Percentiles rank a stretch among this genome's conserved stretches.
These are phyloP conservation scores for Tolypeutes matacus DNA, from an alignment of 2,797 vertebrate species.

Conservation along the genomic window DNA sequence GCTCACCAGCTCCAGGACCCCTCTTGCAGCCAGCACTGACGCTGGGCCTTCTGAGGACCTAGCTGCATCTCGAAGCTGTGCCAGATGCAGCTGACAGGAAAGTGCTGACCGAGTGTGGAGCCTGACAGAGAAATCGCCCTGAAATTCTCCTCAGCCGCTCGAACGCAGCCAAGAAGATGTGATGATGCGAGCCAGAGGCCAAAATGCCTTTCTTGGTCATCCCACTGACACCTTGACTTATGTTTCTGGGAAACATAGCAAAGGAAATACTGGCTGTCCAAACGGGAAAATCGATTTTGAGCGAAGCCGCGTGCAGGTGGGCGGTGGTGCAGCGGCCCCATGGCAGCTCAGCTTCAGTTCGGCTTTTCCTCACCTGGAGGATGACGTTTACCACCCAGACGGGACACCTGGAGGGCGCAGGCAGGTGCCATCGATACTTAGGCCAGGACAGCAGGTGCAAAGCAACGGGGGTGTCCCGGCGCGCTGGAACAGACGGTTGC, in stretches of 20 bases:
- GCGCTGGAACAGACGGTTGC: rapidly evolving
- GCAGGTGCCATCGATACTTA: rapidly evolving
- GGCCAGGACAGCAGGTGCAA: background rate
- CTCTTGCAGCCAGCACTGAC: rapidly evolving
- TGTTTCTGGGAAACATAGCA: background rate
- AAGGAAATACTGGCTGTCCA: rapidly evolving
- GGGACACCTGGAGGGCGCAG: rapidly evolving
- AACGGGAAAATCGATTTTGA: rapidly evolving
- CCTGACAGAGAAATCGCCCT: rapidly evolving
- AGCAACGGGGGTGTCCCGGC: background rate
- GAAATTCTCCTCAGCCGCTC: background rate
- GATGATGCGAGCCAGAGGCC: background rate
- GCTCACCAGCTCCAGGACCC: no score
- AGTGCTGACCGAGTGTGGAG: rapidly evolving
- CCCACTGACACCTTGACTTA: background rate
- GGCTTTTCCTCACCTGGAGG: background rate
- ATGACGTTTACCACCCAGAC: background rate
- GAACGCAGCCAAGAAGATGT: rapidly evolving
- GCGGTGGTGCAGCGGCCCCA: rapidly evolving
- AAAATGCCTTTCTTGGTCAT: background rate
- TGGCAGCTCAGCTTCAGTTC: rapidly evolving
- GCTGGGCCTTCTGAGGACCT: rapidly evolving
- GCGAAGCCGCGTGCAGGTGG: rapidly evolving
- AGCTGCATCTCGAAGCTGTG: rapidly evolving
- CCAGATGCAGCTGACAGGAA: background rate